phyloP scores from a whole-genome alignment of 2,113 vertebrate species.

The Cyanoliseus patagonus region DNA sequence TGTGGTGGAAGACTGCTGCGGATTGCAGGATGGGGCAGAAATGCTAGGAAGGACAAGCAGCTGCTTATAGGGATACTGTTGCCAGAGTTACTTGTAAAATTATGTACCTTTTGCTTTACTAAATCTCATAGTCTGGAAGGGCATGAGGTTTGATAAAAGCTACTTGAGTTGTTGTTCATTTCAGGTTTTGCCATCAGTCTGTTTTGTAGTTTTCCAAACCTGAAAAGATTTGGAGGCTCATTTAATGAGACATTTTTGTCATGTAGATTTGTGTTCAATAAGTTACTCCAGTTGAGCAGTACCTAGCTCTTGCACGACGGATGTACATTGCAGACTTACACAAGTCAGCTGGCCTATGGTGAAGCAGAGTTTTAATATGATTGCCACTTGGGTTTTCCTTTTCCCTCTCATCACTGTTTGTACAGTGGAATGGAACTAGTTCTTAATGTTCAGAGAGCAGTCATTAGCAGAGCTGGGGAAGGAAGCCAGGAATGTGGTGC shows the following conservation, averaged over 20 bases:
- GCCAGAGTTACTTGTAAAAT: neutral
- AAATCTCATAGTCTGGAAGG: neutral
- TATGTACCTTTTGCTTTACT: neutral
- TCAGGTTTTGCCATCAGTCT: neutral
- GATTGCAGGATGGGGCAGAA: neutral
- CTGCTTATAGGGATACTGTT: neutral
- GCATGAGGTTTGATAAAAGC: neutral
- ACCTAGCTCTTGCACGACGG: neutral
- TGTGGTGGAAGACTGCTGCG: neutral
- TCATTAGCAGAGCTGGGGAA: neutral
- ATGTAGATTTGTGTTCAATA: neutral
- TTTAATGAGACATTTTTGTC: neutral
- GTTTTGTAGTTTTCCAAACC: neutral
- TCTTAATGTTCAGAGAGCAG: neutral
- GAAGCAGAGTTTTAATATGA: neutral
- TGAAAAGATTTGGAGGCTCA: neutral
- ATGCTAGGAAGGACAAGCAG: neutral
- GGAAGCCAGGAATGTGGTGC: neutral
- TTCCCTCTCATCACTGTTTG: neutral
- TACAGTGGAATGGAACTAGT: neutral
- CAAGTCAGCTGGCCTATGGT: neutral
- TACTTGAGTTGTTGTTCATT: neutral
- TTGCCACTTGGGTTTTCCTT: neutral
- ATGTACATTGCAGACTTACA: fast-evolving
- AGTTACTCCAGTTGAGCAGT: neutral